Base-by-base conservation (phyloP, 2,888 invertebrate genomes). In the Callinectes sapidus region DNA sequence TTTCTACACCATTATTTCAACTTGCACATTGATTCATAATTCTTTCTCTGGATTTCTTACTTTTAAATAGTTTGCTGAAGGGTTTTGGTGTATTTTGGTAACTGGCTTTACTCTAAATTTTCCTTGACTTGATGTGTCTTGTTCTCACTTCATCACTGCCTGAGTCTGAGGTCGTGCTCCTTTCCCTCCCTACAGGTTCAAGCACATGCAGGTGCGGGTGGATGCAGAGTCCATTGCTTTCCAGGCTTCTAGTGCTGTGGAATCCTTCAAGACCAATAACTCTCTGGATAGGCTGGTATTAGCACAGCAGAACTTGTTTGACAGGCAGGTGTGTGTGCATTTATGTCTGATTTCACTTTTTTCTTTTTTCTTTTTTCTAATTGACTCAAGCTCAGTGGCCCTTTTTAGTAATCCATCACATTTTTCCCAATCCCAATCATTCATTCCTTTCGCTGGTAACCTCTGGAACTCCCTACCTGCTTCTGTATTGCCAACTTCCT, bases 151-250 rank as follows among this genome's bases (percentile, higher is more conserved):
- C 23, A n/a, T 71, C 23, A 71, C 61, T 6, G 16, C 14, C 1
- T 10, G 6, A 0, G 6, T 6, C 16, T 35, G 16, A 32, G 14
- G 81, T 35, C 14, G 14, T 14, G 10, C 35, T 35, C 32, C 32
- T n/a, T 23, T 35, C 81, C 18, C 28, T 55, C 28, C 39, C 61
- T 61, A 35, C 95, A 96, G 96, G 94, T 96, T 96, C 95, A 96
- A 96, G 93, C 96, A 96, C 95, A 96, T 96, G 96, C 96, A 96
- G 94, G 95, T 96, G 8, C 95, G 96, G 90, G 95, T 95, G 2
- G 95, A 96, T 95, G 96, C 96, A 8, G 96, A 96, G 95, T 96
- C 96, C 0, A 96, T 96, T 92, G 96, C 96, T 2, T 96, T 96
- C 95, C 96, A 96, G 94, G 95, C 95, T 90, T 95, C 96, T 18